Evolutionary conservation across 1,140 invertebrate species (phyloP).

Genomic region (Rhopalosiphum maidis): DNA sequence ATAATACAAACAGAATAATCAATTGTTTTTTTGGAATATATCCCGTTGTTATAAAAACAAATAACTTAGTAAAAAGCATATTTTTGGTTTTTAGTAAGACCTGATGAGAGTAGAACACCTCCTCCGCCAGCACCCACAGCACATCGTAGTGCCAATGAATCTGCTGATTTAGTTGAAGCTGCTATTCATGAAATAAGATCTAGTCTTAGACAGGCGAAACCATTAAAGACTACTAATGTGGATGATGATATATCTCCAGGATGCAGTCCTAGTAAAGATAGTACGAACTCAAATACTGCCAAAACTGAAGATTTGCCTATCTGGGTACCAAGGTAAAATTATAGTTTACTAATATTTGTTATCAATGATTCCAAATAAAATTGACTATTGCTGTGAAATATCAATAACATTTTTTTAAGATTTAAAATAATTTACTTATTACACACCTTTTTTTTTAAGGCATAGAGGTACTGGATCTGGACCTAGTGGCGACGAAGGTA

Average conservation of each 20-base stretch:
- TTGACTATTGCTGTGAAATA: neutral
- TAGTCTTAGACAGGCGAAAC: conserved; percentile 78
- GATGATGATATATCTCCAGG: conserved; percentile 47
- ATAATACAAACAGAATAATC: neutral
- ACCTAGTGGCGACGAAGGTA: conserved; percentile 64
- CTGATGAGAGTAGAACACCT: conserved; percentile 58
- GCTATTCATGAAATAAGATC: conserved; percentile 82
- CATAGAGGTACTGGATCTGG: conserved; percentile 64
- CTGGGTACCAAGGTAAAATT: conserved; percentile 68
- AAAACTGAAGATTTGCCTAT: conserved; percentile 65
- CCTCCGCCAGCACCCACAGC: conserved; percentile 58
- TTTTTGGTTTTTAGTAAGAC: conserved; percentile 33
- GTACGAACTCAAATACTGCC: conserved; percentile 48
- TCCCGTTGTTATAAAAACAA: neutral
- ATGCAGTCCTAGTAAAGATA: conserved; percentile 54
- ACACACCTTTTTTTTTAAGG: conserved; percentile 59
- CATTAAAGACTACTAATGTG: conserved; percentile 62
- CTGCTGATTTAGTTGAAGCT: conserved; percentile 70
- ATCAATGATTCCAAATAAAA: neutral
- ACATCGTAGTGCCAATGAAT: conserved; percentile 69
- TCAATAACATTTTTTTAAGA: neutral
- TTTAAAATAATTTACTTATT: neutral
- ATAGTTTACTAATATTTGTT: neutral
- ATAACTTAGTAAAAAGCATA: too few species aligned
- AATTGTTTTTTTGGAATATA: neutral